Percentiles rank a stretch among this genome's conserved stretches.
These are phyloP conservation scores for Clistopyga incitator DNA, from an alignment of 2,888 invertebrate genomes.

Conservation along the genomic window DNA sequence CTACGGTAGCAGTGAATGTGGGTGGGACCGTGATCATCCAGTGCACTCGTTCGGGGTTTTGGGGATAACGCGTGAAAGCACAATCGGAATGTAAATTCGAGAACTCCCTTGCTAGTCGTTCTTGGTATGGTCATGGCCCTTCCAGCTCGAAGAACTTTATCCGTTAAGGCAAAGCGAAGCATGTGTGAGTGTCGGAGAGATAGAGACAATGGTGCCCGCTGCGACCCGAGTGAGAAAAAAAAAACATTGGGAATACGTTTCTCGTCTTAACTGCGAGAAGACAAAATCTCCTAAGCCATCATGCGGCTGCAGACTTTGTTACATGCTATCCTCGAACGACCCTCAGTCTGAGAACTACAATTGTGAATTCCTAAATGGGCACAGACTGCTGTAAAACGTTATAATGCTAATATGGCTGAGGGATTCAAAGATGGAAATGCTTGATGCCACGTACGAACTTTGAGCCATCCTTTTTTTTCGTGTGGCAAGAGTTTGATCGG, in stretches of 20 bases:
- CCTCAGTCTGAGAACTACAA: background rate
- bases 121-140: background rate
- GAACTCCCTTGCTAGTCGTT: background rate
- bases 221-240: background rate
- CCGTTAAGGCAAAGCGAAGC: background rate
- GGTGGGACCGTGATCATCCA: constrained; percentile 28
- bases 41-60: background rate
- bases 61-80: constrained; percentile 23
- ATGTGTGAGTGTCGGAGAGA: background rate
- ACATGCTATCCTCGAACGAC: background rate
- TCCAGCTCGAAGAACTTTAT: background rate
- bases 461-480: constrained; percentile 1
- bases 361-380: background rate
- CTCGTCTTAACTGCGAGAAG: background rate
- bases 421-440: no score
- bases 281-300: constrained; percentile 9
- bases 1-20: constrained; percentile 19
- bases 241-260: background rate
- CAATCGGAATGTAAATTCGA: constrained; percentile 19
- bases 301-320: background rate
- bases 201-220: background rate
- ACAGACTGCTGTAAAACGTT: background rate
- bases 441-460: constrained; percentile 35
- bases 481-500: constrained; percentile 12
- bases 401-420: background rate